Evolutionary conservation across 2,888 invertebrate species (phyloP), one percentile per base, ranked within the genome.

Genomic region (Sialis lutaria): DNA sequence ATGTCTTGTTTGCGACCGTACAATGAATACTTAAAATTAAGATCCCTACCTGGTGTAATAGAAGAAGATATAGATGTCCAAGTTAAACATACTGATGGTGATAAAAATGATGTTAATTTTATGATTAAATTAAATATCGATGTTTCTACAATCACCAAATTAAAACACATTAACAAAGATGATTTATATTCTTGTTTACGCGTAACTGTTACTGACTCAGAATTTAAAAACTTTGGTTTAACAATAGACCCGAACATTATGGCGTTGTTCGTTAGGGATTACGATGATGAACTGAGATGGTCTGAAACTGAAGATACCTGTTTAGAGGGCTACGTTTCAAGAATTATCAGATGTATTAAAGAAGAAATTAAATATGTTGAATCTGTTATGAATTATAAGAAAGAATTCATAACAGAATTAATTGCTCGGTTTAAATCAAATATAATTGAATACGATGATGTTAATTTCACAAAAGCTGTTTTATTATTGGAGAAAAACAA

Each of bases 51-150:
- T 12, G 60, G 70, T 37, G 67, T 74, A 42, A 62, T 67, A 42
- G 67, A 71, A 50, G 67, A 73, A 49, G 75, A 82, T 57, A 67
- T 83, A 45, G n/a, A n/a, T n/a, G n/a, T n/a, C n/a, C 83, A 84
- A 65, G 71, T 83, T 32, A 70, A 70, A 60, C 72, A 79, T 4
- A 69, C n/a, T n/a, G n/a, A n/a, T n/a, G n/a, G n/a, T n/a, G n/a
- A 74, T n/a, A 59, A 59, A 13, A 64, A 65, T 50, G 74, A 12
- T 2, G 74, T 77, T 1, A 73, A 73, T 57, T 79, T 84, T 58
- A 58, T 81, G 33, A 77, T 84, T 50, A 72, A 68, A 55, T 64
- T 84, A 3, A 70, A 74, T 54, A 67, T 82, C 33, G 76, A 82
- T 56, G 74, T 22, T 74, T 53, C 69, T 75, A 9, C 64, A 67